Base-by-base conservation (phyloP, 2,113 vertebrate genomes). In the Muscicapa adusta region DNA sequence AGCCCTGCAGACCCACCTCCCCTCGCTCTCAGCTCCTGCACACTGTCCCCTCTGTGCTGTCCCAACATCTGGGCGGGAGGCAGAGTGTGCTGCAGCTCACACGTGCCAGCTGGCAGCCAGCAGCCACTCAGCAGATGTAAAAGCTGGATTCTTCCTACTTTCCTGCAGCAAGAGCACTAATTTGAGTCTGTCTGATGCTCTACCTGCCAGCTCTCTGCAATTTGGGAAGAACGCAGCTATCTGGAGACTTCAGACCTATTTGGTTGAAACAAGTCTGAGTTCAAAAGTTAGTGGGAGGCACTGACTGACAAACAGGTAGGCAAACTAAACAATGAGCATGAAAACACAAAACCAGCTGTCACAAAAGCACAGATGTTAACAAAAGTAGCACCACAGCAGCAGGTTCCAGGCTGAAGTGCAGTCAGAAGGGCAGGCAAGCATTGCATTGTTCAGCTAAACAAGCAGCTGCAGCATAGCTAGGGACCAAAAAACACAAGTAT, bases 41-140 rank as follows among this genome's bases (percentile, higher is more conserved):
- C 40, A 14, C 4, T 45, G 25, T 60, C 10, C 48, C 38, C 43
- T 18, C 8, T 0, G 1, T 3, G 11, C 0, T 65, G 54, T 22
- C 72, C 67, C 25, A 10, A 6, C 26, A 48, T 48, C 66, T 5
- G 25, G 58, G 71, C 19, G 13, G 58, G 57, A 90, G 57, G 78
- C 5, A 23, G 29, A 0, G 0, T 5, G 47, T 7, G 47, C n/a
- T 50, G 84, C 22, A 88, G 76, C 70, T 40, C 73, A 63, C 73
- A 8, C 1, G 0, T 3, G 29, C 84, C 81, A 93, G 51, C 22
- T 81, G 84, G 80, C 80, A 91, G 54, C 34, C 65, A 78, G 45
- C 26, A 81, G 45, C 70, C 82, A 57, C 77, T 57, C 78, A 89
- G 47, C 56, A 93, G 71, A 68, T 42, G 18, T 6, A 87, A 89